Conservation (phyloP, 1,140 invertebrate genomes). For the Zaprionus camerounensis region DNA sequence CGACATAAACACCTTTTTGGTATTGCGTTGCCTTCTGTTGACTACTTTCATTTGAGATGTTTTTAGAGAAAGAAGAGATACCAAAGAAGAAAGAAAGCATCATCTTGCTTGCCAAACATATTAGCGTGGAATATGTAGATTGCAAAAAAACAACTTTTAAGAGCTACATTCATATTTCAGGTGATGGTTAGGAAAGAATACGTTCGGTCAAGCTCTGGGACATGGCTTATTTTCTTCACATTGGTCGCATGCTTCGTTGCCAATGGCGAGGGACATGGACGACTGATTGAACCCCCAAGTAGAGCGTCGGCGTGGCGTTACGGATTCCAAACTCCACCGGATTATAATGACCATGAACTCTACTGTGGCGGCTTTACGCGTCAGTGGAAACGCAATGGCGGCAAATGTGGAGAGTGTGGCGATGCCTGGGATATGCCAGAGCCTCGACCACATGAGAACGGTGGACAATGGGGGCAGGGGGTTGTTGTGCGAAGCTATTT, state of each 20-base stretch:
- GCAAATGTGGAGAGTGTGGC: conserved; percentile 95
- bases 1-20: neutral
- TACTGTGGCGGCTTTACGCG: conserved; percentile 94
- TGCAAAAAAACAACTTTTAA: neutral
- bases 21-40: neutral
- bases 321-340: conserved; percentile 90
- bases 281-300: conserved; percentile 93
- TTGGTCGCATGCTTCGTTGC: conserved; percentile 10
- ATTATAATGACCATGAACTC: conserved; percentile 95
- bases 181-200: conserved; percentile 19
- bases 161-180: neutral
- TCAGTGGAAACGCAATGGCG: conserved; percentile 89
- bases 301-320: conserved; percentile 90
- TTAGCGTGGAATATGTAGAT: neutral
- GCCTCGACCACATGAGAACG: conserved; percentile 92
- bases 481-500: conserved; percentile 92
- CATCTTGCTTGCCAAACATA: neutral
- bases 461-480: conserved; percentile 92
- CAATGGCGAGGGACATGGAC: conserved; percentile 87
- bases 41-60: conserved; percentile 1
- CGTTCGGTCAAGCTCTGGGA: neutral
- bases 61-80: neutral
- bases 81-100: neutral
- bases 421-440: conserved; percentile 91
- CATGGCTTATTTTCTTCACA: conserved; percentile 7